These are phyloP conservation scores for Bambusicola thoracicus DNA, from an alignment of 2,113 vertebrate genomes.

Conservation along the genomic window DNA sequence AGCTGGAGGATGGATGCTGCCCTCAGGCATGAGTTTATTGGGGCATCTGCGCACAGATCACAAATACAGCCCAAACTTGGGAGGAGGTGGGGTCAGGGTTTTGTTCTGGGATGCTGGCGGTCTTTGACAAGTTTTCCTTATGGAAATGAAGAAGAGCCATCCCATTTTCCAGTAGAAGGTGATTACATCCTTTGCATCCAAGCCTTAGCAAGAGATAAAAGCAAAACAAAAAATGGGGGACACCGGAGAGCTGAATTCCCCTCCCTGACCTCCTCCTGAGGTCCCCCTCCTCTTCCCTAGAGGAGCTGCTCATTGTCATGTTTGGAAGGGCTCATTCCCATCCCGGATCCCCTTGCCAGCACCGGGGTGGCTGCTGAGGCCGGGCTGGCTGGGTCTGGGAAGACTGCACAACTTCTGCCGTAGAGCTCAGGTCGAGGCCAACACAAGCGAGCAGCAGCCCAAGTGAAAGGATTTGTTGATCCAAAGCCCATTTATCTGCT, in stretches of 20 bases:
- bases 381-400: rapidly evolving
- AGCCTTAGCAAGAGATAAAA: neutral
- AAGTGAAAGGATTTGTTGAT: neutral
- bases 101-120: neutral
- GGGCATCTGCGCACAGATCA: rapidly evolving
- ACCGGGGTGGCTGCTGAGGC: neutral
- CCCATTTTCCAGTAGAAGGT: neutral
- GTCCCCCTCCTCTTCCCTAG: neutral
- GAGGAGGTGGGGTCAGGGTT: neutral
- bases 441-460: neutral
- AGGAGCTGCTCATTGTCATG: neutral
- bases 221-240: neutral
- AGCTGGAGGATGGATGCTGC: neutral
- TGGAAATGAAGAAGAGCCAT: neutral
- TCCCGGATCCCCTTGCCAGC: neutral
- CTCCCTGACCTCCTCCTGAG: neutral
- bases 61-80: neutral
- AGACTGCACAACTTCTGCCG: neutral
- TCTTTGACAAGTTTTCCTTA: neutral
- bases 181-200: neutral
- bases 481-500: neutral
- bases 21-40: rapidly evolving
- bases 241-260: neutral
- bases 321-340: neutral
- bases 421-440: neutral